phyloP scores from a whole-genome alignment of 2,888 invertebrate genomes.

The Pogonocherus hispidulus region DNA sequence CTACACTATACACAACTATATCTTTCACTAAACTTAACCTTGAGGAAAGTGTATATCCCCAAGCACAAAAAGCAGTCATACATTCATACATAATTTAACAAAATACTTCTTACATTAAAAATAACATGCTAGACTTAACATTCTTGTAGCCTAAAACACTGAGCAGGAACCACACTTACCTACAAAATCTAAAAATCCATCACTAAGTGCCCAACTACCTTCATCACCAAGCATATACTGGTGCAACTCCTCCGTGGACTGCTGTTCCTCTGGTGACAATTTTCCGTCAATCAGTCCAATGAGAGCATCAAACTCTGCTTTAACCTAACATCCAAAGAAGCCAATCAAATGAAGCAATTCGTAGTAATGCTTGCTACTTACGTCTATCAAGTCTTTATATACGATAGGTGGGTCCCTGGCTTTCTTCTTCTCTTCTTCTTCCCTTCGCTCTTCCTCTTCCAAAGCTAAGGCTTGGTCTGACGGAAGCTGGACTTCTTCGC shows the following conservation, averaged over 20 bases:
- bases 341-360: not conserved
- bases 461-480: constrained; percentile 72
- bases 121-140: no score
- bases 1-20: no score
- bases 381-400: constrained; percentile 79
- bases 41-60: no score
- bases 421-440: constrained; percentile 80
- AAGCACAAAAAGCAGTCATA: no score
- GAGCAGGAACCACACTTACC: no score
- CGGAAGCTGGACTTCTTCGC: constrained; percentile 67
- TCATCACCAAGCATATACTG: constrained; percentile 91
- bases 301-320: constrained; percentile 81
- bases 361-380: constrained; percentile 66
- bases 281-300: constrained; percentile 78
- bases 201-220: constrained; percentile 93
- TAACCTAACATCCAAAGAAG: constrained; percentile 71
- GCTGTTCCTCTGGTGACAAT: constrained; percentile 81
- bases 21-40: no score
- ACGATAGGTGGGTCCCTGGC: constrained; percentile 85
- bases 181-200: constrained; percentile 87
- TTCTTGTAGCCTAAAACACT: no score
- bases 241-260: constrained; percentile 85
- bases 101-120: no score
- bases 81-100: no score
- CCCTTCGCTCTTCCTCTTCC: constrained; percentile 76